Conservation (phyloP, 2,797 vertebrate species). For the Prionace glauca region DNA sequence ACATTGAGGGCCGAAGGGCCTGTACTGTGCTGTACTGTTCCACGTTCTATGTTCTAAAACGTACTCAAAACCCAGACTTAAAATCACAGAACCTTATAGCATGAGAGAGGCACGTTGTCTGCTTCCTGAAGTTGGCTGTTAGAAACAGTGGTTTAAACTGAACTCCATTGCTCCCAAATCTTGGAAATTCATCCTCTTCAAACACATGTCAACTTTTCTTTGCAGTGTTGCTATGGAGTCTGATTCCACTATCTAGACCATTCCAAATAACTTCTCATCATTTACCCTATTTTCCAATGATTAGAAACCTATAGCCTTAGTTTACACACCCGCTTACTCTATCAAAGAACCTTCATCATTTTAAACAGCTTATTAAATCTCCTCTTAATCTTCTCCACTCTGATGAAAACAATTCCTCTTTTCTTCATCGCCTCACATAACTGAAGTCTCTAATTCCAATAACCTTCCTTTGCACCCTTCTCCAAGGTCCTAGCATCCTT, state of each 20-base stretch:
- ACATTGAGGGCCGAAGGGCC: no score
- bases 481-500: neutral
- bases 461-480: neutral
- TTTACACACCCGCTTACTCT: neutral
- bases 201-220: neutral
- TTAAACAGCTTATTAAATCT: neutral
- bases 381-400: neutral
- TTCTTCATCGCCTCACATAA: neutral
- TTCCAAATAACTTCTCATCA: neutral
- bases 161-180: neutral
- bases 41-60: neutral
- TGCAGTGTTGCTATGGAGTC: neutral
- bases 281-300: neutral
- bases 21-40: no score
- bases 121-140: neutral
- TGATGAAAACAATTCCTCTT: neutral
- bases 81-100: neutral
- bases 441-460: neutral
- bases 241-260: neutral
- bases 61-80: neutral
- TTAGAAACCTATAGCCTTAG: neutral
- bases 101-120: neutral
- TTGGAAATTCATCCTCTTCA: neutral
- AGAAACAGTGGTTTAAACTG: neutral
- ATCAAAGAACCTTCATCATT: neutral